Conservation (phyloP, 2,888 invertebrate genomes). For the Tachystola acroxantha region DNA sequence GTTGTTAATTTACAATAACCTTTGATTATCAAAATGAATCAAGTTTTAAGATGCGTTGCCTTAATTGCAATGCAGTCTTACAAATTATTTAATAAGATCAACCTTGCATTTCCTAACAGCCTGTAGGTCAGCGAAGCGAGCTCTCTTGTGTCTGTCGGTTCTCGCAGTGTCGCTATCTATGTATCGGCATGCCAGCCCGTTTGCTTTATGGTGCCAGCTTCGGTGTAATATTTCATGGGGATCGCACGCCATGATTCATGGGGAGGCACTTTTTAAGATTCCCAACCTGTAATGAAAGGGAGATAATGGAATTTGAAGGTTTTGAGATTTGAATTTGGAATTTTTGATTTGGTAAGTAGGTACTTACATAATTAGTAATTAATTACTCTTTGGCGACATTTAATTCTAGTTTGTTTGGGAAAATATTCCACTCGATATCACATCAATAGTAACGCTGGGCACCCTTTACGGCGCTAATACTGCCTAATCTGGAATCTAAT, state of each 20-base stretch:
- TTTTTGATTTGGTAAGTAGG: neutral
- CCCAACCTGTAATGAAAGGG: constrained; percentile 66
- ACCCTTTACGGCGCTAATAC: too few relatives aligned
- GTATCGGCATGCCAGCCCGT: constrained; percentile 75
- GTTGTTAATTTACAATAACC: too few relatives aligned
- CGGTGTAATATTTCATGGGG: constrained; percentile 75
- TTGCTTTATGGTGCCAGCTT: constrained; percentile 77
- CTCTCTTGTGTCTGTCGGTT: constrained; percentile 69
- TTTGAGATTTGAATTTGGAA: constrained; percentile 12
- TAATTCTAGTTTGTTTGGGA: too few relatives aligned
- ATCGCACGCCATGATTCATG: constrained; percentile 77
- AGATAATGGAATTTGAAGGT: constrained; percentile 55
- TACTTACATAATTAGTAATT: too few relatives aligned
- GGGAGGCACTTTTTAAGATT: constrained; percentile 68
- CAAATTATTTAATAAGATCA: too few relatives aligned
- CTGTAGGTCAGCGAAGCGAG: constrained; percentile 60
- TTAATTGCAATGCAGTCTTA: too few relatives aligned
- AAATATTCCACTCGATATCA: too few relatives aligned
- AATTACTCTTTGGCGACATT: too few relatives aligned
- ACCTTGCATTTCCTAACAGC: constrained; percentile 28
- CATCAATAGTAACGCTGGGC: too few relatives aligned
- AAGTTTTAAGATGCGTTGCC: too few relatives aligned
- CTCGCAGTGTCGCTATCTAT: constrained; percentile 74
- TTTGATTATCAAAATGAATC: too few relatives aligned
- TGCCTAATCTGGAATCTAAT: too few relatives aligned